phyloP scores from a whole-genome alignment of 2,888 invertebrate genomes.

The Mycogona germanica region DNA sequence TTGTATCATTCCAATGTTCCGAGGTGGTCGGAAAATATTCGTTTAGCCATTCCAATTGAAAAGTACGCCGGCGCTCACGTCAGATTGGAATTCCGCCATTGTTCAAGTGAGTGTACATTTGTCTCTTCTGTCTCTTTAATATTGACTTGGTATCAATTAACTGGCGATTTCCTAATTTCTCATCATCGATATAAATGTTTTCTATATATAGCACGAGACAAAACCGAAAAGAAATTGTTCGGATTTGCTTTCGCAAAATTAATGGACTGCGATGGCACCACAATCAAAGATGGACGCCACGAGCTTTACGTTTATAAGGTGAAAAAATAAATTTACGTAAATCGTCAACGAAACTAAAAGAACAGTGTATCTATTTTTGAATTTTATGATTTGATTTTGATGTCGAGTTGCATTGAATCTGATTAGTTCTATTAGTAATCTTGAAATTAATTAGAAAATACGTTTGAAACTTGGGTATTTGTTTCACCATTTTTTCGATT shows the following conservation, averaged over 20 bases:
- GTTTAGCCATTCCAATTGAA: conserved; percentile 80
- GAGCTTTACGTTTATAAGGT: conserved; percentile 79
- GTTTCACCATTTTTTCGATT: not conserved
- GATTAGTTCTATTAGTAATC: too few relatives aligned
- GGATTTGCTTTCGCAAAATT: conserved; percentile 81
- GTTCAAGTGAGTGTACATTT: conserved; percentile 65
- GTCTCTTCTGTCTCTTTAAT: not conserved
- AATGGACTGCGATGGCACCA: conserved; percentile 84
- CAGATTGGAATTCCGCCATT: conserved; percentile 82
- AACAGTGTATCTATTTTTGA: too few relatives aligned
- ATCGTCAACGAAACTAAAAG: too few relatives aligned
- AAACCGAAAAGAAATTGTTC: conserved; percentile 78
- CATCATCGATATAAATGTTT: not conserved
- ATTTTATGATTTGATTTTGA: too few relatives aligned
- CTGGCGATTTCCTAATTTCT: not conserved
- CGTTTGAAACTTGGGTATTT: not conserved
- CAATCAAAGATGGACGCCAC: conserved; percentile 73
- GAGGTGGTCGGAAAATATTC: conserved; percentile 77
- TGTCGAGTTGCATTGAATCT: too few relatives aligned
- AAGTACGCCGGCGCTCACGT: conserved; percentile 85
- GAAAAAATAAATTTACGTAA: not conserved
- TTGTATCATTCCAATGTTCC: conserved; percentile 91
- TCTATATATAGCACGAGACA: conserved; percentile 55
- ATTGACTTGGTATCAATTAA: not conserved
- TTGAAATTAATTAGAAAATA: too few relatives aligned